Percentiles rank a stretch among this genome's conserved stretches.
These are phyloP conservation scores for Araneus ventricosus DNA, from an alignment of 1,140 invertebrate species.

Conservation along the genomic window DNA sequence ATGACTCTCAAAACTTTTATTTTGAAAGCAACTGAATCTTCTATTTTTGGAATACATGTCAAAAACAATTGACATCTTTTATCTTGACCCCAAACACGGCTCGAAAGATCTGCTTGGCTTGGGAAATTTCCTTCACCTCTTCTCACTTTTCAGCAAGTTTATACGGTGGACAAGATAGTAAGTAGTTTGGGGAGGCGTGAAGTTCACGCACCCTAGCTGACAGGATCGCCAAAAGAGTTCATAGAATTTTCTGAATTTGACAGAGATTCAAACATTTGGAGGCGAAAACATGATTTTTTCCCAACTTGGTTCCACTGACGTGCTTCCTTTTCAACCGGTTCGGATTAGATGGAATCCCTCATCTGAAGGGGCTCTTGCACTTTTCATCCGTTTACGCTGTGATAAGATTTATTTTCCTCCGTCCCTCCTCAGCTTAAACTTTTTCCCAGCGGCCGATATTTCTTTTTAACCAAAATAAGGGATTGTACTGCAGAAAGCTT, in stretches of 20 bases:
- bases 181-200: slow-evolving; percentile 6
- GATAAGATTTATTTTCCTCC: slow-evolving; percentile 56
- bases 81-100: neutral
- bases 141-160: neutral
- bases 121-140: neutral
- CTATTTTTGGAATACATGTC: neutral
- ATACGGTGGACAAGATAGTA: slow-evolving; percentile 23
- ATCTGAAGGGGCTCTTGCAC: slow-evolving; percentile 43
- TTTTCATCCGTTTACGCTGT: slow-evolving; percentile 39
- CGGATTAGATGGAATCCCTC: slow-evolving; percentile 12
- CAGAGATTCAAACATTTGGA: slow-evolving; percentile 60
- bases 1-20: neutral
- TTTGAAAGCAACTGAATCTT: neutral
- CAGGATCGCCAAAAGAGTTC: slow-evolving; percentile 39
- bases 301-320: neutral
- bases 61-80: slow-evolving; percentile 21
- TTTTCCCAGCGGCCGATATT: neutral
- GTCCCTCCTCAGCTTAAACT: neutral
- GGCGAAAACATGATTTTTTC: slow-evolving; percentile 56
- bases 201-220: neutral
- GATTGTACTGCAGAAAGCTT: slow-evolving; percentile 16
- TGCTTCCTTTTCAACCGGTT: slow-evolving; percentile 53
- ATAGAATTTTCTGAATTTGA: slow-evolving; percentile 60
- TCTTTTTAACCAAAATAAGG: neutral
- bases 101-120: neutral